A percentile compares a stretch with the other conserved stretches of the same genome.
Evolutionary conservation across 1,140 invertebrate species (phyloP).

Genomic region (Calephelis virginiensis): DNA sequence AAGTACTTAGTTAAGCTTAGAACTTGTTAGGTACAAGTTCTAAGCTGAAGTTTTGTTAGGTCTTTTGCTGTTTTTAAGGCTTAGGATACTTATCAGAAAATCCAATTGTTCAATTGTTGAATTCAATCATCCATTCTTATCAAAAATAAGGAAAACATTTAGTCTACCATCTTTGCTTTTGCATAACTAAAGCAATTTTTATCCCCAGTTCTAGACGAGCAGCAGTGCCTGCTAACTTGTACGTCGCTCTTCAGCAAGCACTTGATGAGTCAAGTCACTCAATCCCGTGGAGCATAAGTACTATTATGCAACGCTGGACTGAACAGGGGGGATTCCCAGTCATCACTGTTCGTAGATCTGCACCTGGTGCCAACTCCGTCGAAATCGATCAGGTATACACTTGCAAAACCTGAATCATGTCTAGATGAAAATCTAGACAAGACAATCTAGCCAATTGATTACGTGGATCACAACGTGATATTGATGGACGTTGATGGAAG

Average conservation of each 20-base stretch:
- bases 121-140: too few species aligned
- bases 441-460: too few species aligned
- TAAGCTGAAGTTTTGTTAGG: too few species aligned
- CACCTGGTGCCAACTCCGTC: slow-evolving; percentile 40
- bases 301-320: slow-evolving; percentile 84
- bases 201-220: slow-evolving; percentile 44
- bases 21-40: too few species aligned
- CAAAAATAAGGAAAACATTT: neutral
- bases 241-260: slow-evolving; percentile 79
- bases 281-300: slow-evolving; percentile 40
- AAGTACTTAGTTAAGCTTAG: too few species aligned
- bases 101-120: too few species aligned
- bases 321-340: slow-evolving; percentile 83
- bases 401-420: too few species aligned
- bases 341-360: slow-evolving; percentile 53
- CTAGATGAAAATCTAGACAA: too few species aligned
- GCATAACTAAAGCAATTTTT: slow-evolving; percentile 15
- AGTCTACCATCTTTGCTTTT: neutral
- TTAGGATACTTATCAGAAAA: too few species aligned
- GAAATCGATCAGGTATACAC: slow-evolving; percentile 37
- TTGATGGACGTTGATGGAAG: too few species aligned
- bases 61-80: too few species aligned
- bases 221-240: slow-evolving; percentile 45
- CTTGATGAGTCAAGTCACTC: slow-evolving; percentile 44
- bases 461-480: too few species aligned